Base-by-base conservation (phyloP, 2,113 vertebrate genomes). In the Muntiacus reevesi region DNA sequence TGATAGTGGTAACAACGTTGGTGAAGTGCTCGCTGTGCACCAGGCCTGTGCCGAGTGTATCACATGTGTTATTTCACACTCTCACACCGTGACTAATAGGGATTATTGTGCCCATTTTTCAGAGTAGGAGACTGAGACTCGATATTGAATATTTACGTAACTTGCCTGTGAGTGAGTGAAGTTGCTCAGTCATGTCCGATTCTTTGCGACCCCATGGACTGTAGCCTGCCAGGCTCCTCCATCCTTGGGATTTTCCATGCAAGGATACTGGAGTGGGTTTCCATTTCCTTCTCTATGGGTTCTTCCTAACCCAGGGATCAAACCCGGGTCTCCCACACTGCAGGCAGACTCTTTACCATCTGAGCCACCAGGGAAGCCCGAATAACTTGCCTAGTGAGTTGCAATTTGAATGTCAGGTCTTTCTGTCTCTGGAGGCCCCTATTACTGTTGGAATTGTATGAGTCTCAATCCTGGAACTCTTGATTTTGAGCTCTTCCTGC, bases 311-410 rank as follows among this genome's bases (percentile, higher is more conserved):
- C n/a, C n/a, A 23, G 10, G n/a, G 67, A 25, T 74, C 36, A 23
- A 40, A 40, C 67, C 19, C 0, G 0, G 36, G 67, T 74, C 10
- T 74, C 67, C 11, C 36, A 74, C 67, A 74, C 67, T 71, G 67
- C 36, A 74, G 36, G 67, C 36, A 25, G 67, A 40, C 67, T 40
- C n/a, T 71, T 71, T 71, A 36, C n/a, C 67, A 71, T 71, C n/a
- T 40, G 36, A 74, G 5, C 36, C 67, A 74, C n/a, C 19, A 40
- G 67, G 67, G 19, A 74, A 74, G 71, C 71, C 40, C 30, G 27
- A 27, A 76, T 91, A 92, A 92, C 71, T 60, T 89, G 60, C n/a
- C 45, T 86, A 43, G 60, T 83, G 50, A 93, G 28, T 83, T 45
- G 7, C n/a, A 40, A 55, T 91, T 62, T 62, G 81, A 62, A 87